Evolutionary conservation across 2,888 invertebrate species (phyloP).

Genomic region (Nomada fucata): DNA sequence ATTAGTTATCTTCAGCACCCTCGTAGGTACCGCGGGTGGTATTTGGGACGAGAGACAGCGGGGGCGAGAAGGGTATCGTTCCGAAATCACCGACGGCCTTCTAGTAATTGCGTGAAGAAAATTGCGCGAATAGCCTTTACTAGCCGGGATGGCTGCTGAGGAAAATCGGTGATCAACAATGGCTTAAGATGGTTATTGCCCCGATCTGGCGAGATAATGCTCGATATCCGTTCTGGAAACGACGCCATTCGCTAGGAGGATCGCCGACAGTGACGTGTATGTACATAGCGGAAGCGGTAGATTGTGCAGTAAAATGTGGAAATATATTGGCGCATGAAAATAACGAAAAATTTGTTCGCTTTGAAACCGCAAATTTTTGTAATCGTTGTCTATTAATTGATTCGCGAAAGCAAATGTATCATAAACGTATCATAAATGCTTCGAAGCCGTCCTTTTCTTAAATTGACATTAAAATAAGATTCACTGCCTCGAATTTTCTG

Average conservation of each 20-base stretch:
- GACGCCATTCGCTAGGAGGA: conserved; percentile 44
- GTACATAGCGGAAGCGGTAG: background rate
- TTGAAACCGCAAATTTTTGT: too few relatives aligned
- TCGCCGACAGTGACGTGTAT: conserved; percentile 24
- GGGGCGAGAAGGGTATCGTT: background rate
- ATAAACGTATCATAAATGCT: too few relatives aligned
- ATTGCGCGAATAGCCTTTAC: conserved; percentile 65
- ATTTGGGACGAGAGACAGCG: conserved; percentile 51
- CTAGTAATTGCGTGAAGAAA: conserved; percentile 74
- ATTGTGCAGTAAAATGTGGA: background rate
- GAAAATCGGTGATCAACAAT: conserved; percentile 69
- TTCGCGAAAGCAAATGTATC: too few relatives aligned
- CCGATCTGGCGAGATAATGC: conserved; percentile 64
- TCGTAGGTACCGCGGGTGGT: conserved; percentile 56
- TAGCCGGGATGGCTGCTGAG: conserved; percentile 55
- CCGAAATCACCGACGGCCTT: conserved; percentile 64
- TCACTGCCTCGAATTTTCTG: too few relatives aligned
- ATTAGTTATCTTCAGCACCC: conserved; percentile 83
- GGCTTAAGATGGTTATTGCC: conserved; percentile 68
- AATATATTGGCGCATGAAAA: too few relatives aligned
- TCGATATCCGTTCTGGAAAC: conserved; percentile 62
- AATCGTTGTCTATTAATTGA: too few relatives aligned
- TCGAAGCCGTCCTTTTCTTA: too few relatives aligned
- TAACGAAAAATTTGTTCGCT: background rate
- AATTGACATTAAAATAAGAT: too few relatives aligned